A percentile compares a stretch with the other conserved stretches of the same genome.
Evolutionary conservation across 2,113 vertebrate genomes (phyloP).

Genomic region (zebrafish (Danio rerio)): GRCz12tu NC_133182.1:50913001-50913500

Average conservation of each 20-base stretch:
- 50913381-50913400: slow-evolving; percentile 41
- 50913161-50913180: background rate
- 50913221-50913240: background rate
- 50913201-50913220: too few relatives aligned
- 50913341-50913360: slow-evolving; percentile 16
- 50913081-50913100: too few relatives aligned
- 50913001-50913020: too few relatives aligned
- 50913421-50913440: slow-evolving; percentile 30
- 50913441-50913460: slow-evolving; percentile 54
- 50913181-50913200: too few relatives aligned
- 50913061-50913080: too few relatives aligned
- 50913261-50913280: background rate
- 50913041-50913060: too few relatives aligned
- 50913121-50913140: background rate
- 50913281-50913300: background rate
- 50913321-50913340: background rate
- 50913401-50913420: slow-evolving; percentile 55
- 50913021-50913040: too few relatives aligned
- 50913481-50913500: slow-evolving; percentile 39
- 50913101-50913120: background rate
- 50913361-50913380: slow-evolving; percentile 21
- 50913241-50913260: too few relatives aligned
- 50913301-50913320: background rate
- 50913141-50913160: too few relatives aligned
- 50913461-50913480: slow-evolving; percentile 22